phyloP scores from a whole-genome alignment of 2,888 invertebrate species.

The Drosophila neotestacea region DNA sequence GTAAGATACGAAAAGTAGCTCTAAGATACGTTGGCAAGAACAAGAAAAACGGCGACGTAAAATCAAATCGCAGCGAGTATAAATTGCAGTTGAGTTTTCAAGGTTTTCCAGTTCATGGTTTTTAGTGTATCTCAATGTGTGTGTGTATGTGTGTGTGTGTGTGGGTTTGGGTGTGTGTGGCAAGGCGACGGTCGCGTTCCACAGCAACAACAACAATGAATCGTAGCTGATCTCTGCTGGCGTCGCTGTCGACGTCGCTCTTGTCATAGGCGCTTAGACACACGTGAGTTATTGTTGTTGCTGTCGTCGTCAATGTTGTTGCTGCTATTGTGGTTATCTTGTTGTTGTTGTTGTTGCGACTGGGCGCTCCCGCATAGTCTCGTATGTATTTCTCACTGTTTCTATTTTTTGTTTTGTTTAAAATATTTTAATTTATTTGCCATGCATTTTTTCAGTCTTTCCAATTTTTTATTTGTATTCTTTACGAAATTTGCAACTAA shows the following conservation, averaged over 20 bases:
- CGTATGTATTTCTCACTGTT: conserved; percentile 6
- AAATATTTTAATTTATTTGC: conserved; percentile 36
- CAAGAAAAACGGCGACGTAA: conserved; percentile 39
- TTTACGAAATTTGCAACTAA: conserved; percentile 25
- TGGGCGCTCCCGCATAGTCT: conserved; percentile 56
- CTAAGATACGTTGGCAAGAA: conserved; percentile 34
- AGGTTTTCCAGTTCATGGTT: conserved; percentile 85
- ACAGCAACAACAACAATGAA: conserved; percentile 48
- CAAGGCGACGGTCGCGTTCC: conserved; percentile 60
- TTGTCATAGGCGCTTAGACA: conserved; percentile 52
- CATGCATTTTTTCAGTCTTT: conserved; percentile 16
- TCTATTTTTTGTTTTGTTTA: conserved; percentile 7
- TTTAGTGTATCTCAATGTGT: conserved; percentile 37
- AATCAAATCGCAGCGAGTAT: conserved; percentile 64
- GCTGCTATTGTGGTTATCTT: conserved; percentile 1
- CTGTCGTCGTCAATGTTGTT: conserved; percentile 24
- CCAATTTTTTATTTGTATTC: conserved; percentile 7
- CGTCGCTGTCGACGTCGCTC: conserved; percentile 41
- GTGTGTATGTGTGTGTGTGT: conserved; percentile 18
- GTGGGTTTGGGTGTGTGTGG: conserved; percentile 28
- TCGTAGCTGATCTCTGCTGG: conserved; percentile 59
- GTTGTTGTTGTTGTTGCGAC: conserved; percentile 33
- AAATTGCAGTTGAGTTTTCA: conserved; percentile 82
- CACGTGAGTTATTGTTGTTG: conserved; percentile 59
- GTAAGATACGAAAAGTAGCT: conserved; percentile 38